Evolutionary conservation across 2,888 invertebrate species (phyloP).

Genomic region (Parnassius orleans): DNA sequence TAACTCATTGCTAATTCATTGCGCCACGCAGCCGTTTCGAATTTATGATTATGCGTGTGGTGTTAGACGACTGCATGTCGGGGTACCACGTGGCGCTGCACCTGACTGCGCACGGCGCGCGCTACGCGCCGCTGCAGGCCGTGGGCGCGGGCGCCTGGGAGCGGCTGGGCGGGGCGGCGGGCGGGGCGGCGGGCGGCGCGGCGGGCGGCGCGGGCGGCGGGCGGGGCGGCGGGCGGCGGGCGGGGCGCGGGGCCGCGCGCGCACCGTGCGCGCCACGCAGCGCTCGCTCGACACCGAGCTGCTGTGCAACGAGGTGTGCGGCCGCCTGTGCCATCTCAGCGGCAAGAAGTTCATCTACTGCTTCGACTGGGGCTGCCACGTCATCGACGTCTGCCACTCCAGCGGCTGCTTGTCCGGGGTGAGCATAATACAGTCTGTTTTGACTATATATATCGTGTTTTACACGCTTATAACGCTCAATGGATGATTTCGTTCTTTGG

Average conservation of each 20-base stretch:
- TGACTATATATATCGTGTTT: background rate
- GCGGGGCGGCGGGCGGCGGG: conserved; percentile 47
- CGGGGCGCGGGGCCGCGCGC: conserved; percentile 32
- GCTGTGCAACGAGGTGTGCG: conserved; percentile 75
- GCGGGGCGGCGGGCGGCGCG: conserved; percentile 79
- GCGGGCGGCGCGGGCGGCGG: conserved; percentile 53
- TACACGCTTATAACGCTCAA: no score
- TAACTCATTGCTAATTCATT: no score
- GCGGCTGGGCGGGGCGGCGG: conserved; percentile 39
- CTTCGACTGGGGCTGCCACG: conserved; percentile 79
- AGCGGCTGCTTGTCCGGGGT: conserved; percentile 77
- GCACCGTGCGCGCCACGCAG: conserved; percentile 65
- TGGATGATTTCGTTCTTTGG: no score
- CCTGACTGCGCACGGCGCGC: conserved; percentile 86
- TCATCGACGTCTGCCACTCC: conserved; percentile 75
- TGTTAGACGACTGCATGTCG: conserved; percentile 84
- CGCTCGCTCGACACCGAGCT: conserved; percentile 73
- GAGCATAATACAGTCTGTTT: conserved; percentile 33
- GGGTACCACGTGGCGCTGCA: conserved; percentile 88
- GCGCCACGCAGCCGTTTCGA: background rate
- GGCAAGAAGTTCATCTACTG: conserved; percentile 76
- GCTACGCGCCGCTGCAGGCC: conserved; percentile 84
- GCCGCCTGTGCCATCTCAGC: conserved; percentile 64
- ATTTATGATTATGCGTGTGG: background rate
- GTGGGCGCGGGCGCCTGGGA: conserved; percentile 76